phyloP scores from a whole-genome alignment of 2,113 vertebrate genomes.

The Noctilio leporinus region DNA sequence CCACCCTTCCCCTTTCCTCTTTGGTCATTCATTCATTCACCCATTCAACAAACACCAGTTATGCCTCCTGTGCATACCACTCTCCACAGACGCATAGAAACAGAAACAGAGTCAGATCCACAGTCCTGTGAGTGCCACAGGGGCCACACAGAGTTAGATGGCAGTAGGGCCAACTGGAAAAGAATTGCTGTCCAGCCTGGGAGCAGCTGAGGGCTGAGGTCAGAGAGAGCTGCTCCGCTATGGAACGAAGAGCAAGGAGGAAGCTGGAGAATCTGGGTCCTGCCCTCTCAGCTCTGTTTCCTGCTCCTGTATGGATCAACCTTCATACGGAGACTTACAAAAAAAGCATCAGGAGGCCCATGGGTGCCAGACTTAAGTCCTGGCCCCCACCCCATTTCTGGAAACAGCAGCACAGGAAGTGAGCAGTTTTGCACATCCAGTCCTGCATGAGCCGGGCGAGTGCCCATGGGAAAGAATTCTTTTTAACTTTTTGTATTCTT shows the following conservation, averaged over 20 bases:
- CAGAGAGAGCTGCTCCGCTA: neutral
- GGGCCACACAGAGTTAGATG: neutral
- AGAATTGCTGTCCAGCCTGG: neutral
- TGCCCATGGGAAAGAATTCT: neutral
- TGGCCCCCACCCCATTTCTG: accelerated
- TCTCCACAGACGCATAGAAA: accelerated
- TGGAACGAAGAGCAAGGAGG: neutral
- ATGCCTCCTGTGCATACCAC: neutral
- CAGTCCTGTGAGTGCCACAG: neutral
- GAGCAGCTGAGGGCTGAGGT: neutral
- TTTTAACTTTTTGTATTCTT: neutral
- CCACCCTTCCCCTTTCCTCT: neutral
- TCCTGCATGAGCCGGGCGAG: accelerated
- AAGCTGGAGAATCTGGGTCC: neutral
- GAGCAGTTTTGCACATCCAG: accelerated
- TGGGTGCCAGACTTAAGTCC: neutral
- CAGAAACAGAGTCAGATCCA: neutral
- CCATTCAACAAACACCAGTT: neutral
- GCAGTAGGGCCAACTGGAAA: neutral
- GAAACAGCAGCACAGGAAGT: neutral
- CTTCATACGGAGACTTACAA: neutral
- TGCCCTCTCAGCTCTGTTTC: too few species aligned
- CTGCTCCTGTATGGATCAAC: accelerated
- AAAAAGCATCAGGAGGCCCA: too few species aligned
- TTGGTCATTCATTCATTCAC: neutral